phyloP scores from a whole-genome alignment of 1,140 invertebrate species.

The Cephus cinctus region DNA sequence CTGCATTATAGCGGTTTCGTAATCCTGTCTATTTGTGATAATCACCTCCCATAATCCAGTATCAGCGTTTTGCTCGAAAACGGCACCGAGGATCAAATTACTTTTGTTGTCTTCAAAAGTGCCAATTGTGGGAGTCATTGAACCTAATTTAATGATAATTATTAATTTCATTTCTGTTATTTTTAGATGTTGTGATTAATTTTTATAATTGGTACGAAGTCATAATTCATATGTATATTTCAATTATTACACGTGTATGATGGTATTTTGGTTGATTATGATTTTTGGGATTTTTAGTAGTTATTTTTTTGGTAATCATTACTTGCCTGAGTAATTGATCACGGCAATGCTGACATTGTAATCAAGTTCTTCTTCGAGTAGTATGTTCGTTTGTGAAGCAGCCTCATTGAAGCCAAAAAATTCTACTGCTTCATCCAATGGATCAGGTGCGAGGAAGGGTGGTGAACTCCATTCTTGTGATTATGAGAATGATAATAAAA shows the following conservation, averaged over 20 bases:
- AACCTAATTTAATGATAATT: constrained; percentile 7
- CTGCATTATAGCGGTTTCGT: constrained; percentile 47
- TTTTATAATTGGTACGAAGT: no score
- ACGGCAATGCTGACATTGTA: constrained; percentile 17
- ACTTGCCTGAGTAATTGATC: constrained; percentile 18
- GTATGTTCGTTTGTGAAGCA: constrained; percentile 5
- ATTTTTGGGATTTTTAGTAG: no score
- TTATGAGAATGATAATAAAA: not conserved
- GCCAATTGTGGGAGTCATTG: constrained; percentile 10
- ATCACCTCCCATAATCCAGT: constrained; percentile 17
- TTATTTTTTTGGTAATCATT: constrained; percentile 2
- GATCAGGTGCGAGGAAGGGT: constrained; percentile 11
- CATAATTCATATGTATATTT: no score
- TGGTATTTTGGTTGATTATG: no score
- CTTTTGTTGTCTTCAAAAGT: constrained; percentile 13
- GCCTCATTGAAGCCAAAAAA: constrained; percentile 1
- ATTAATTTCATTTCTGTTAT: no score
- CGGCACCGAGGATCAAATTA: constrained; percentile 20
- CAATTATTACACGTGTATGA: no score
- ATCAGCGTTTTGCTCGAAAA: constrained; percentile 7
- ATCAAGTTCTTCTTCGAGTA: constrained; percentile 20
- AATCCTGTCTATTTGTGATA: constrained; percentile 53
- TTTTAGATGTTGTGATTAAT: no score
- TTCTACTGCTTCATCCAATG: constrained; percentile 2
- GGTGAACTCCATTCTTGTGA: constrained; percentile 15